Evolutionary conservation across 2,113 vertebrate genomes (phyloP).

Genomic region (Chinchilla lanigera): DNA sequence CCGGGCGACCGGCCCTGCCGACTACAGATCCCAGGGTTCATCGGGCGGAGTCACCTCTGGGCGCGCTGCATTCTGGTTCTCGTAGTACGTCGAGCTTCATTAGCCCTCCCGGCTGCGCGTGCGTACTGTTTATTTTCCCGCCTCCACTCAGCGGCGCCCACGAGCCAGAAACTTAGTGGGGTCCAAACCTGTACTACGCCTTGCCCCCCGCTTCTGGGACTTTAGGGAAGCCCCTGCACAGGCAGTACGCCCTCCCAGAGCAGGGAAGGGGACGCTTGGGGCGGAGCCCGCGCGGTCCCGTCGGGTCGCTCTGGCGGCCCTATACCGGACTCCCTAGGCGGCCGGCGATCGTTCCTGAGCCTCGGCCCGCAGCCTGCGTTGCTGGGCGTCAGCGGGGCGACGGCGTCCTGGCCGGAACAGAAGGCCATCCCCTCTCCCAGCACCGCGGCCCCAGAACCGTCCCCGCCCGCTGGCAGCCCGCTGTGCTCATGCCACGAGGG

Average conservation of each 20-base stretch:
- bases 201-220: accelerated
- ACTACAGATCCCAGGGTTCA: not conserved
- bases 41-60: not conserved
- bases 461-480: not conserved
- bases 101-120: too few relatives aligned
- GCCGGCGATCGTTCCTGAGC: too few relatives aligned
- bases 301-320: not conserved
- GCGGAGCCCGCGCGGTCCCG: too few relatives aligned
- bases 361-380: too few relatives aligned
- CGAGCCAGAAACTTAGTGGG: accelerated
- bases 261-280: not conserved
- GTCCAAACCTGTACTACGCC: accelerated
- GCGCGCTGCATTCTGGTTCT: not conserved
- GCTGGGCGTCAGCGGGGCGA: not conserved
- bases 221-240: accelerated
- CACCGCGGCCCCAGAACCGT: not conserved
- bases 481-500: not conserved
- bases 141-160: accelerated
- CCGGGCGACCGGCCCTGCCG: not conserved
- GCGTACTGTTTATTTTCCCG: not conserved
- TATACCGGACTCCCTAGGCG: not conserved
- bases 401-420: not conserved
- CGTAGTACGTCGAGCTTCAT: not conserved
- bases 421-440: too few relatives aligned
- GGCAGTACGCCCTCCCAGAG: not conserved